Conservation (phyloP, 2,113 vertebrate species). For the Ramphastos sulfuratus region DNA sequence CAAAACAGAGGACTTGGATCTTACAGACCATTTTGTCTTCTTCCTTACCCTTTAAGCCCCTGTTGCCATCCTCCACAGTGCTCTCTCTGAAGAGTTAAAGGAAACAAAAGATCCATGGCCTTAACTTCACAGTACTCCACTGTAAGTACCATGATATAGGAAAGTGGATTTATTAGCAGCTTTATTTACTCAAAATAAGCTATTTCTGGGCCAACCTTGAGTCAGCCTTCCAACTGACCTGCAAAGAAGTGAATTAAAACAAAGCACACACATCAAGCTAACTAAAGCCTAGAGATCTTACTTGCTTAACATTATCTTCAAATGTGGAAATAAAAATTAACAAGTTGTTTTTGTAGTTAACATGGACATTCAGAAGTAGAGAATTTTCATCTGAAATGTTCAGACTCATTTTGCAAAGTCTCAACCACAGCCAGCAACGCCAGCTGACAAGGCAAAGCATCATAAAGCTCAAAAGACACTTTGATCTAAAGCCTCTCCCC, state of each 20-base stretch:
- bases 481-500: neutral
- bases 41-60: too few relatives aligned
- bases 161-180: neutral
- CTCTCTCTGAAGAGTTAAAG: neutral
- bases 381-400: neutral
- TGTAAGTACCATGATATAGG: neutral
- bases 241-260: neutral
- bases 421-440: neutral
- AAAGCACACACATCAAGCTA: neutral
- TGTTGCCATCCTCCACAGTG: neutral
- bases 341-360: neutral
- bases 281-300: neutral
- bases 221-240: neutral
- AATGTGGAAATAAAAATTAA: neutral
- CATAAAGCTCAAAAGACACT: neutral
- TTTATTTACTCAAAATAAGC: neutral
- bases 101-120: neutral
- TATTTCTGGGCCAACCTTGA: neutral
- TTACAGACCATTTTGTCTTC: accelerated
- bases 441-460: neutral
- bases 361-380: accelerated
- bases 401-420: neutral
- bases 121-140: neutral
- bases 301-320: accelerated
- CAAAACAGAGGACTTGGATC: neutral